Base-by-base conservation (phyloP, 2,888 invertebrate species). In the Pycnomerus fuliginosus region DNA sequence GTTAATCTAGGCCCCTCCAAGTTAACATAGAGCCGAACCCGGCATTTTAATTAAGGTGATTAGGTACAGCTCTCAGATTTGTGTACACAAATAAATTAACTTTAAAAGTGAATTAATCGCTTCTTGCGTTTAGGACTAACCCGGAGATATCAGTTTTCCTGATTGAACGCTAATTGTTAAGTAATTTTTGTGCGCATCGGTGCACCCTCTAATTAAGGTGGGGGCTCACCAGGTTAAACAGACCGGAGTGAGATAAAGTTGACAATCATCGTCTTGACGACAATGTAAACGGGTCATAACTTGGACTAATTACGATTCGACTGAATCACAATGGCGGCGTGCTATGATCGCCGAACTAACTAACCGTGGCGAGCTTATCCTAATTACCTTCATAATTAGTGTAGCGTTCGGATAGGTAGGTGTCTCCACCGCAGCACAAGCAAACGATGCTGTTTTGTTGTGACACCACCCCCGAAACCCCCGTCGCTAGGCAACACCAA, bases 71-170 rank as follows among this genome's bases (percentile, higher is more conserved):
- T 63, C 58, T 62, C 64, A 56, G 61, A 60, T 60, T 67, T 66
- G 65, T 69, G 65, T 68, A 65, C 67, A 70, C 70, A 70, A 71
- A 71, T 71, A 71, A 71, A 72, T 72, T 71, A 70, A 72, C 70
- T 72, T 72, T 71, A 69, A 71, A 72, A 71, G 65, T 71, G 70
- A 71, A 71, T 72, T 71, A 72, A 71, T 71, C 68, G 71, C 71
- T 69, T 64, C 69, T 69, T 70, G 69, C 68, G 65, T 71, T 72
- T 70, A 66, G 65, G 53, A 56, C 60, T 55, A 54, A 55, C 58
- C n/a, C n/a, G n/a, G n/a, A n/a, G n/a, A n/a, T n/a, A n/a, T n/a
- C n/a, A n/a, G n/a, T n/a, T n/a, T n/a, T n/a, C n/a, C n/a, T n/a
- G n/a, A n/a, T n/a, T n/a, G n/a, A n/a, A n/a, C n/a, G n/a, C n/a